Percentiles rank a stretch among this genome's conserved stretches.
Conservation (phyloP, 2,113 vertebrate genomes). For the Meleagris gallopavo region DNA sequence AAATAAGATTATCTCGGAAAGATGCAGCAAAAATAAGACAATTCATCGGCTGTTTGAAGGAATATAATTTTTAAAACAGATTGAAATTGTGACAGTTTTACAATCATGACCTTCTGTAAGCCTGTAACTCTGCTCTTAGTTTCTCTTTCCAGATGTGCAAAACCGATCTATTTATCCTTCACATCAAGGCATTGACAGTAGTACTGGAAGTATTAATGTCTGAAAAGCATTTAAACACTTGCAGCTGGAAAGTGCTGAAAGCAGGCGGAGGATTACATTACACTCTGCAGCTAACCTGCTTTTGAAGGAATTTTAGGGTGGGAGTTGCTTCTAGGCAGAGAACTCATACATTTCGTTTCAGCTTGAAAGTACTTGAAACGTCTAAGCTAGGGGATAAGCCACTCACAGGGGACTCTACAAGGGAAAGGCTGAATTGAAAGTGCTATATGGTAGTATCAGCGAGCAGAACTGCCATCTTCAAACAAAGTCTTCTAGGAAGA, state of each 20-base stretch:
- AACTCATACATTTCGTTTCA: slow-evolving; percentile 33
- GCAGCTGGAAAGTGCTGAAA: slow-evolving; percentile 13
- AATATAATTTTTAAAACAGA: not conserved
- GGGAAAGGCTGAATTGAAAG: slow-evolving; percentile 14
- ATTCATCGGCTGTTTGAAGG: not conserved
- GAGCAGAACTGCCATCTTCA: slow-evolving; percentile 2
- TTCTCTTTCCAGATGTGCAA: not conserved
- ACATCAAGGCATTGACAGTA: slow-evolving; percentile 26
- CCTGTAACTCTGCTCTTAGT: not conserved
- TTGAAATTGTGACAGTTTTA: not conserved
- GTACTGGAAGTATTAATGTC: slow-evolving; percentile 27
- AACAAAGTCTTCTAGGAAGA: slow-evolving; percentile 7
- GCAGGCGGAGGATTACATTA: slow-evolving; percentile 48
- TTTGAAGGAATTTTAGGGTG: slow-evolving; percentile 51
- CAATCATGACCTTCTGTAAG: not conserved
- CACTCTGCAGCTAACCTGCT: slow-evolving; percentile 51
- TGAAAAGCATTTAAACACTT: slow-evolving; percentile 49
- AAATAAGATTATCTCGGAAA: not conserved
- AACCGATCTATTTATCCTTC: slow-evolving; percentile 5
- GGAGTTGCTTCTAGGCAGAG: slow-evolving; percentile 37
- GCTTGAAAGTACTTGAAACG: slow-evolving; percentile 56
- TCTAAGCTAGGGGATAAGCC: slow-evolving; percentile 49
- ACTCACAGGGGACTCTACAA: slow-evolving; percentile 41
- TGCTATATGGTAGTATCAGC: not conserved
- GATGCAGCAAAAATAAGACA: not conserved